Percentiles rank a stretch among this genome's conserved stretches.
Conservation (phyloP, 2,113 vertebrate species). For the Megaleporinus macrocephalus region DNA sequence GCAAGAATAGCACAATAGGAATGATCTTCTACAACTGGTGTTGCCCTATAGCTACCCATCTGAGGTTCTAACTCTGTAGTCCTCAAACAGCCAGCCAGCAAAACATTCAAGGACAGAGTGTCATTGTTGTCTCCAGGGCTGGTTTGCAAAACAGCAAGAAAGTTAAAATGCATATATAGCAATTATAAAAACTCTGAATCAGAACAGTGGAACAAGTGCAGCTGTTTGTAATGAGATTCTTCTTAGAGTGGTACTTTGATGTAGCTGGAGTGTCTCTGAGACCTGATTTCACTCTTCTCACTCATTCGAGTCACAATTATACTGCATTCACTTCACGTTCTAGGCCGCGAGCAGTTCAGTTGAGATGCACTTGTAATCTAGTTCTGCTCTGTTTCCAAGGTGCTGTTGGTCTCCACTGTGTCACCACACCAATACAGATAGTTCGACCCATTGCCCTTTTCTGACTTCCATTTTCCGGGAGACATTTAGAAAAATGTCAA, state of each 20-base stretch:
- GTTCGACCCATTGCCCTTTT: slow-evolving; percentile 11
- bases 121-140: neutral
- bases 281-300: neutral
- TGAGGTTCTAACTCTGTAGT: no score
- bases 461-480: neutral
- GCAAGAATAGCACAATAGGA: no score
- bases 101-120: neutral
- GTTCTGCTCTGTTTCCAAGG: slow-evolving; percentile 7
- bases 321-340: neutral
- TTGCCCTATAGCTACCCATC: no score
- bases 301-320: neutral
- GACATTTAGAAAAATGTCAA: slow-evolving; percentile 31
- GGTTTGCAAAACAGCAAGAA: neutral
- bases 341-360: neutral
- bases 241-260: neutral
- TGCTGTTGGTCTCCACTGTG: neutral
- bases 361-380: neutral
- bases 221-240: neutral
- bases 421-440: neutral
- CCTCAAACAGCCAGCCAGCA: slow-evolving; percentile 29
- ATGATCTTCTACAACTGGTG: no score
- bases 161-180: neutral
- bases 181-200: neutral
- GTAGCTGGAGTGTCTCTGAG: slow-evolving; percentile 6
- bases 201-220: neutral